phyloP scores from a whole-genome alignment of 2,888 invertebrate genomes.

The Anodontia alba region DNA sequence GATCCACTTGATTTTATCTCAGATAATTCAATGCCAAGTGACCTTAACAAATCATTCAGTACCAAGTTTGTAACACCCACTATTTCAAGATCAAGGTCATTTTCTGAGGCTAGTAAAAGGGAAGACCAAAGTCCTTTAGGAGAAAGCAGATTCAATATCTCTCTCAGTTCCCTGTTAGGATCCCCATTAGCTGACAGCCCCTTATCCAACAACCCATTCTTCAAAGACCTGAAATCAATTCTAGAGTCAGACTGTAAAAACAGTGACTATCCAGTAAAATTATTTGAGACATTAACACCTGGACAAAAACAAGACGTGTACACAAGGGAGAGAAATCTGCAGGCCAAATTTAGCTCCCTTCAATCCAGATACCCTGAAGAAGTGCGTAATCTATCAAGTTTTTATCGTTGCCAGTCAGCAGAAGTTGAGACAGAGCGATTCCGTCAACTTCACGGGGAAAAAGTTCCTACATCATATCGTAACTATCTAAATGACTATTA shows the following conservation, averaged over 20 bases:
- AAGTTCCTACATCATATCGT: conserved; percentile 45
- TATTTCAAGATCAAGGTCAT: conserved; percentile 41
- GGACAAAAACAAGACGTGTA: conserved; percentile 45
- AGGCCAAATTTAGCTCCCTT: conserved; percentile 52
- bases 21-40: conserved; percentile 18
- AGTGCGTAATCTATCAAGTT: conserved; percentile 56
- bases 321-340: conserved; percentile 56
- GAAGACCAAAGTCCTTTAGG: conserved; percentile 36
- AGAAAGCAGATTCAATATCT: conserved; percentile 46
- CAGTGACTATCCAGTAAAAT: conserved; percentile 48
- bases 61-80: conserved; percentile 18
- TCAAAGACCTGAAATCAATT: conserved; percentile 54
- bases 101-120: conserved; percentile 46
- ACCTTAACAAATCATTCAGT: background rate
- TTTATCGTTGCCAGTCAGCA: conserved; percentile 63
- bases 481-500: conserved; percentile 66
- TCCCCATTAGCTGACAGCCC: conserved; percentile 37
- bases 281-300: conserved; percentile 52
- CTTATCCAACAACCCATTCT: conserved; percentile 53
- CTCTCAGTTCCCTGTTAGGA: conserved; percentile 45
- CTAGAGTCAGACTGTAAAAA: conserved; percentile 51
- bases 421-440: conserved; percentile 64
- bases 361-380: conserved; percentile 55
- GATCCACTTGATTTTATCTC: background rate
- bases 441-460: conserved; percentile 55